phyloP scores from a whole-genome alignment of 2,888 invertebrate species.

The Dynastes maya region DNA sequence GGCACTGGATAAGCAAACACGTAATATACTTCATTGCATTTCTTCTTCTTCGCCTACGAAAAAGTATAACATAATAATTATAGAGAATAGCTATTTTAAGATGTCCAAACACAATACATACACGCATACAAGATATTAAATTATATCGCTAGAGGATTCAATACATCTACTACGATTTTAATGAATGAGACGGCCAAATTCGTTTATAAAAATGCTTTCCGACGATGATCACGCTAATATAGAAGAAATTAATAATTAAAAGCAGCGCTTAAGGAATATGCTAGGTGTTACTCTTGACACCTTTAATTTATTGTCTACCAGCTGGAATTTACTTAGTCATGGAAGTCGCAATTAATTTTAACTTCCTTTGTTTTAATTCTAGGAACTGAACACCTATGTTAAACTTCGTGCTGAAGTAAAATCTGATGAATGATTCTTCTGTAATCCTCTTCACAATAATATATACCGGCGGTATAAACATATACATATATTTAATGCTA shows the following conservation, averaged over 20 bases:
- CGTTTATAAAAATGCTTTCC: not conserved
- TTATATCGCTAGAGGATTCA: not conserved
- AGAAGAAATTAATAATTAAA: constrained; percentile 15
- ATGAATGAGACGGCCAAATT: not conserved
- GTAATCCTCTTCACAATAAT: not conserved
- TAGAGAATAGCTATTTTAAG: too few relatives aligned
- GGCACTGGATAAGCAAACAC: too few relatives aligned
- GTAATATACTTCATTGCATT: too few relatives aligned
- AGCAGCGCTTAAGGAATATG: constrained; percentile 7
- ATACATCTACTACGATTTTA: constrained; percentile 1
- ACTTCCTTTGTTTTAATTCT: constrained; percentile 4
- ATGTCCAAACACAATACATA: too few relatives aligned
- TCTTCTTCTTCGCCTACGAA: too few relatives aligned
- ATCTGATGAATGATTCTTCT: not conserved
- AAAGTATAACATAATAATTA: too few relatives aligned
- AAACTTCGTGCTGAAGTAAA: constrained; percentile 4
- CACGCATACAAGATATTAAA: not conserved
- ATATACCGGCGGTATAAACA: too few relatives aligned
- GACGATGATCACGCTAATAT: constrained; percentile 16
- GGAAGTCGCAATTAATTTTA: constrained; percentile 14
- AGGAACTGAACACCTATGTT: not conserved
- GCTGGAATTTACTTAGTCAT: constrained; percentile 15
- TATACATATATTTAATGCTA: too few relatives aligned
- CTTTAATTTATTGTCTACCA: constrained; percentile 17
- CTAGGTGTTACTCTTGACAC: constrained; percentile 6